Conservation (phyloP, 2,888 invertebrate species). For the Ferrisia virgata region DNA sequence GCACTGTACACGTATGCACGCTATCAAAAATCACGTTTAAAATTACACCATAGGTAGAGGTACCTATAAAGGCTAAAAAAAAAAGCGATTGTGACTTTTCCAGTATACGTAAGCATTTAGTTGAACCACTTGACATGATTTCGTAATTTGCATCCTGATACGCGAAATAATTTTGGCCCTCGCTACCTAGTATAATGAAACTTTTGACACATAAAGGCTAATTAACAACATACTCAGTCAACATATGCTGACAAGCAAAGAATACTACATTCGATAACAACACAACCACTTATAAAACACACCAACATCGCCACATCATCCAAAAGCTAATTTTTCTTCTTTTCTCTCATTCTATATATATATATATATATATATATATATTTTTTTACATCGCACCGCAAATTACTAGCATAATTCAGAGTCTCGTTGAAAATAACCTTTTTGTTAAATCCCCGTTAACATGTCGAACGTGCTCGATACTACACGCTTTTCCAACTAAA, state of each 20-base stretch:
- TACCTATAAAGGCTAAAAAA: no score
- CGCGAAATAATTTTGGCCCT: no score
- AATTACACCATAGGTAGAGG: no score
- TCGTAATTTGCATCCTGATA: no score
- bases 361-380: no score
- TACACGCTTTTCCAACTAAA: background rate
- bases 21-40: no score
- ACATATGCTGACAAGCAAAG: background rate
- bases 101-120: no score
- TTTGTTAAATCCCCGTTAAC: background rate
- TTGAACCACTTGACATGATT: no score
- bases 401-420: background rate
- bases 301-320: background rate
- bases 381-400: no score
- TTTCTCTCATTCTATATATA: no score
- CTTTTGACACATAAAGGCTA: background rate
- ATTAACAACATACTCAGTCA: background rate
- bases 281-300: background rate
- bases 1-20: no score
- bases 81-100: no score
- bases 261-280: background rate
- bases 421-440: background rate
- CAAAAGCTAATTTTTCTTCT: background rate
- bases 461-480: conserved; percentile 13
- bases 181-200: background rate